Evolutionary conservation across 2,888 invertebrate genomes (phyloP), one percentile per base, ranked within the genome.

Genomic region (Chrysotoxum bicinctum): DNA sequence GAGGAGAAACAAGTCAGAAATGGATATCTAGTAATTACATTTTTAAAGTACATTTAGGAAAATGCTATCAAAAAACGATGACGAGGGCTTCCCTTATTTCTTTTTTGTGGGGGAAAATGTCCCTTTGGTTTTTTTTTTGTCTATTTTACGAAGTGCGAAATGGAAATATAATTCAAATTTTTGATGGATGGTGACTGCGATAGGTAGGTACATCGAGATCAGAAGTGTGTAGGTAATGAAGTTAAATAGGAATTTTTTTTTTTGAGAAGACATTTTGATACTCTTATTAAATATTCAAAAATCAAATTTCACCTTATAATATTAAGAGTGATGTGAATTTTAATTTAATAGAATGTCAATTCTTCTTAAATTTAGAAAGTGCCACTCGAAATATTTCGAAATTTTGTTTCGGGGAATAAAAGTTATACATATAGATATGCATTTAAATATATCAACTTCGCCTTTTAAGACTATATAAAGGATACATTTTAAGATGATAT

Each of bases 21-120:
- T 62, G 69, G 75, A 64, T 62, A 69, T 64, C 69, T 80, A n/a
- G n/a, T n/a, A 80, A 80, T 80, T 74, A 75, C 75, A 69, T 80
- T 80, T 80, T 62, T 69, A 23, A 62, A 19, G 62, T 4, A 21
- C 14, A 58, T 37, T 56, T 56, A 21, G 14, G 58, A 21, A 45
- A 45, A 58, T 32, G 58, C 35, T 37, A 21, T 58, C 35, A 35
- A 7, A 56, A 56, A 19, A 35, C n/a, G 23, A 50, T 50, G 50
- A 50, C 26, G 23, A 26, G 23, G 50, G 23, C 26, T 7, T 50
- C 26, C 48, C 21, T 21, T 48, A 2, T n/a, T 4, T 43, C 5
- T 40, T 6, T 14, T 14, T 12, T 23, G 7, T 23, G 14, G 2
- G 16, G 8, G 19, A 10, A 21, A 35, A 35, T 19, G 6, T 30